Evolutionary conservation across 2,888 invertebrate species (phyloP).

Genomic region (Stomorhina lunata): DNA sequence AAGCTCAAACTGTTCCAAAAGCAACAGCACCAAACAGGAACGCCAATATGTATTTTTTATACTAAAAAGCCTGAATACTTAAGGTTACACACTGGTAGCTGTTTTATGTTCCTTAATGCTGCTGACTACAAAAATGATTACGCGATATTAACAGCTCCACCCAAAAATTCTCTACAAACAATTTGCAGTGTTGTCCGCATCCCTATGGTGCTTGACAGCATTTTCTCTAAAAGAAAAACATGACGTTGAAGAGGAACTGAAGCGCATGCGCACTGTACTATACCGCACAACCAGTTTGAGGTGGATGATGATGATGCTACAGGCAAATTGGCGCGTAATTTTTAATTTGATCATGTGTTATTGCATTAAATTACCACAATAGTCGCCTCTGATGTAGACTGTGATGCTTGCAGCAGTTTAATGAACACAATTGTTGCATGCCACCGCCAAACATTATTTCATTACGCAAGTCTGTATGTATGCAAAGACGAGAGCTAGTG

Average conservation of each 20-base stretch:
- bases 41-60: background rate
- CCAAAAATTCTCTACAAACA: constrained; percentile 43
- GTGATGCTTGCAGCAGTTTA: constrained; percentile 10
- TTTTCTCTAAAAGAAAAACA: background rate
- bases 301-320: constrained; percentile 34
- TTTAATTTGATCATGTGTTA: constrained; percentile 65
- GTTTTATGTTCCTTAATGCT: constrained; percentile 33
- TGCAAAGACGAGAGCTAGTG: background rate
- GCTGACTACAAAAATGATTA: constrained; percentile 62
- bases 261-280: background rate
- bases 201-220: constrained; percentile 30
- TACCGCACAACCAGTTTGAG: constrained; percentile 32
- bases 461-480: background rate
- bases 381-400: background rate
- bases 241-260: background rate
- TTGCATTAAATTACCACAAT: constrained; percentile 37
- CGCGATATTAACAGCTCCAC: constrained; percentile 68
- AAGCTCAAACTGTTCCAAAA: constrained; percentile 14
- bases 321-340: constrained; percentile 66
- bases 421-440: background rate
- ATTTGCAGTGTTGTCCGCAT: constrained; percentile 22
- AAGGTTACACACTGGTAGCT: background rate
- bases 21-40: background rate
- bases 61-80: background rate
- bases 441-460: constrained; percentile 15